Conservation (phyloP, 1,140 invertebrate genomes). For the Adelges cooleyi region DNA sequence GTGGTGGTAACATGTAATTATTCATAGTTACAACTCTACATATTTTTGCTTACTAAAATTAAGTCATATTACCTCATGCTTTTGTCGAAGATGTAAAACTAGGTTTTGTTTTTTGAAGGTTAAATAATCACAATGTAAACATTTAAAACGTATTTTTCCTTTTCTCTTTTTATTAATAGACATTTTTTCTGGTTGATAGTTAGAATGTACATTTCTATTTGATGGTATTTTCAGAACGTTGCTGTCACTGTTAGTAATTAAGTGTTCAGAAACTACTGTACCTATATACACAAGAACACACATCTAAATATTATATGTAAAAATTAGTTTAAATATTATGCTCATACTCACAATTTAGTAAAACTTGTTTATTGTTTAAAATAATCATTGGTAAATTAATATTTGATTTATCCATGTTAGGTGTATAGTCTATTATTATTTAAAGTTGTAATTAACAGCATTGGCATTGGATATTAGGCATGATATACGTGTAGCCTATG, state of each 20-base stretch:
- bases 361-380: slow-evolving; percentile 18
- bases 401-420: neutral
- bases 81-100: slow-evolving; percentile 3
- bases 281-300: neutral
- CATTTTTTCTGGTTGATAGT: neutral
- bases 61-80: neutral
- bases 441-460: too few species aligned
- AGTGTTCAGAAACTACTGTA: neutral
- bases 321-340: too few species aligned
- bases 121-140: slow-evolving; percentile 25
- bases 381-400: neutral
- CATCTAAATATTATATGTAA: neutral
- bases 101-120: slow-evolving; percentile 20
- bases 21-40: too few species aligned
- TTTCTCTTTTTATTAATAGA: neutral
- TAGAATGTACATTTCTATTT: neutral
- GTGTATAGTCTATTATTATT: too few species aligned
- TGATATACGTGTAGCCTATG: too few species aligned
- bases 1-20: too few species aligned
- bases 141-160: slow-evolving; percentile 20
- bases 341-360: slow-evolving; percentile 12
- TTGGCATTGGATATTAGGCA: too few species aligned
- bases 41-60: too few species aligned
- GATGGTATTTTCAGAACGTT: neutral
- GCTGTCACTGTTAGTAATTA: neutral